Conservation (phyloP, 2,888 invertebrate species). For the Mactromeris polynyma region DNA sequence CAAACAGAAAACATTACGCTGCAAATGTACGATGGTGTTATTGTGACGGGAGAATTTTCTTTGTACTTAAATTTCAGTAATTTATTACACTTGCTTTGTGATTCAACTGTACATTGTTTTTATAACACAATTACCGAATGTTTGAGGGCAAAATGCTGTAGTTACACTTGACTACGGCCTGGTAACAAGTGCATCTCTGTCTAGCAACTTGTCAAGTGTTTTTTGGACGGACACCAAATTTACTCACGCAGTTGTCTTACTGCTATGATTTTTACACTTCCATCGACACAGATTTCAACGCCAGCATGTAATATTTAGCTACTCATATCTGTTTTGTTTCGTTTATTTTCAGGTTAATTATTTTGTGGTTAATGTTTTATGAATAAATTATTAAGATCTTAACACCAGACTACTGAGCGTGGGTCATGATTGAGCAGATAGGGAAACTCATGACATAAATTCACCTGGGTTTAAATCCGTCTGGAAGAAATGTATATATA, state of each 20-base stretch:
- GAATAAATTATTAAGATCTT: too few relatives aligned
- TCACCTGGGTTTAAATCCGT: too few relatives aligned
- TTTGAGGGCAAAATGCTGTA: background rate
- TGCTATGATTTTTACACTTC: background rate
- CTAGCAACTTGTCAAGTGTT: background rate
- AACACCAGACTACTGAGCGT: too few relatives aligned
- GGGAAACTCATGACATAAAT: too few relatives aligned
- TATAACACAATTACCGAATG: background rate
- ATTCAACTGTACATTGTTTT: background rate
- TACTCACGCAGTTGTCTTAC: background rate
- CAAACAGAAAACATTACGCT: conserved; percentile 3
- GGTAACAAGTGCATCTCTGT: background rate
- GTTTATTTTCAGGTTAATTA: too few relatives aligned
- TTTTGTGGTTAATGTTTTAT: too few relatives aligned
- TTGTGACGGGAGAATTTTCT: background rate
- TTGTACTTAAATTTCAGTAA: background rate
- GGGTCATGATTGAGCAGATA: too few relatives aligned
- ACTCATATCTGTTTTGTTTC: too few relatives aligned
- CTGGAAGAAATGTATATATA: background rate
- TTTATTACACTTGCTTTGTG: background rate
- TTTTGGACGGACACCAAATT: background rate
- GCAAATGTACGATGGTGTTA: background rate
- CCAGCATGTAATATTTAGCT: too few relatives aligned
- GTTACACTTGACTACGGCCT: background rate
- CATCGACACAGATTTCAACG: too few relatives aligned